Evolutionary conservation across 2,888 invertebrate genomes (phyloP), one percentile per base, ranked within the genome.

Genomic region (Netelia virgata): DNA sequence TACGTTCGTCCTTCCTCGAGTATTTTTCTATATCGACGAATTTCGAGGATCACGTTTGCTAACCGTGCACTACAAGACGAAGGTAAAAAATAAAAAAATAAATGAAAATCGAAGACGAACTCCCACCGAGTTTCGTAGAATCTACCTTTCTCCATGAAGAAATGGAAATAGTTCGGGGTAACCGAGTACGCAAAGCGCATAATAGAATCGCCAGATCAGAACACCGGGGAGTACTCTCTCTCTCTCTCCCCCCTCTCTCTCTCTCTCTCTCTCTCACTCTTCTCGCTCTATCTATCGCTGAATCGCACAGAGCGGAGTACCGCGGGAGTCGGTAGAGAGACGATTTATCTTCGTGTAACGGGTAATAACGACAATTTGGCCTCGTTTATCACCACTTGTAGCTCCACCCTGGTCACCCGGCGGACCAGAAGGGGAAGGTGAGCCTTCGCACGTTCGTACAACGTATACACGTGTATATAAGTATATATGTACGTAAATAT

Each of bases 371-470:
- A 88, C 90, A 89, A 90, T 91, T 92, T 90, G 89, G 90, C 91
- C 92, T 91, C 92, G 89, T 92, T 92, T 92, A 92, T 92, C 92
- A 92, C 92, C 92, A 93, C 92, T 92, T 93, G 92, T 93, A 91
- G 92, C 92, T 91, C 88, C 89, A 89, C 89, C 90, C 90, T 89
- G 91, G 89, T 89, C 90, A 84, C 87, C 89, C 89, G 84, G 84
- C 86, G 86, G 80, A 79, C 18, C 74, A 59, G 80, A 14, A 50
- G 70, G 55, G 61, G 76, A 76, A 10, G 68, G 70, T 47, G 73
- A 76, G 72, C 66, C 68, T 69, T 68, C 9, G 9, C 68, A 43
- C 43, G 20, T 61, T 59, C 23, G 61, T 20, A 47, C 59, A n/a
- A n/a, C 47, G 61, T 63, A 36, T 64, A 3, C 64, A 66, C 43